These are phyloP conservation scores for Trinectes maculatus DNA, from an alignment of 2,113 vertebrate genomes.

Conservation along the genomic window DNA sequence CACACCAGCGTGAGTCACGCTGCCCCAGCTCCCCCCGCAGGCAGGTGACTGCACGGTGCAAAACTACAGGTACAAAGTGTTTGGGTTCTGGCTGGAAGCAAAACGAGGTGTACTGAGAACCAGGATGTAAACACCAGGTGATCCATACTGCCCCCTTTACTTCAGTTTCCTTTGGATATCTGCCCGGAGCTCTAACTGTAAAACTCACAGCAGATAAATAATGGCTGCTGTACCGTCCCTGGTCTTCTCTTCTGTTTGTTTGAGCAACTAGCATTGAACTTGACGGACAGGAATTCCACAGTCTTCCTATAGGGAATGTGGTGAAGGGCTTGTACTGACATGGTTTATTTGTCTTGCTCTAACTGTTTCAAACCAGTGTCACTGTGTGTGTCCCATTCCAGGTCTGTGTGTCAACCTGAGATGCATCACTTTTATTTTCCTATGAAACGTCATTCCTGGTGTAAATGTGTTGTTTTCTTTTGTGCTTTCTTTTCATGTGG, in stretches of 20 bases:
- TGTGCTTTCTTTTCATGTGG: no score
- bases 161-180: slow-evolving; percentile 2
- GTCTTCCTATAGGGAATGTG: slow-evolving; percentile 36
- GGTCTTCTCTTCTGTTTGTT: slow-evolving; percentile 18
- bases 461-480: no score
- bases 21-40: slow-evolving; percentile 45
- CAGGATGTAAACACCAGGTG: no score
- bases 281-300: slow-evolving; percentile 8
- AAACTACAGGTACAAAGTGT: slow-evolving; percentile 49
- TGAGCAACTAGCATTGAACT: slow-evolving; percentile 13
- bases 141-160: no score
- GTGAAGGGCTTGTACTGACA: slow-evolving; percentile 9
- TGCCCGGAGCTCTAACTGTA: no score
- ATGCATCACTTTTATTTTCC: no score
- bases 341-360: slow-evolving; percentile 22
- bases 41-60: slow-evolving; percentile 40
- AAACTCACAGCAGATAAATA: no score
- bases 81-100: slow-evolving; percentile 43
- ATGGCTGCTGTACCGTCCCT: slow-evolving; percentile 8
- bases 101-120: no score
- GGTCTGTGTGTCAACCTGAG: no score
- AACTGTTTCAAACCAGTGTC: slow-evolving; percentile 15
- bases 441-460: no score
- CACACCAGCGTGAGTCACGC: slow-evolving; percentile 79
- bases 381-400: not conserved